Evolutionary conservation across 2,888 invertebrate species (phyloP).

Genomic region (Eristalinus aeneus): DNA sequence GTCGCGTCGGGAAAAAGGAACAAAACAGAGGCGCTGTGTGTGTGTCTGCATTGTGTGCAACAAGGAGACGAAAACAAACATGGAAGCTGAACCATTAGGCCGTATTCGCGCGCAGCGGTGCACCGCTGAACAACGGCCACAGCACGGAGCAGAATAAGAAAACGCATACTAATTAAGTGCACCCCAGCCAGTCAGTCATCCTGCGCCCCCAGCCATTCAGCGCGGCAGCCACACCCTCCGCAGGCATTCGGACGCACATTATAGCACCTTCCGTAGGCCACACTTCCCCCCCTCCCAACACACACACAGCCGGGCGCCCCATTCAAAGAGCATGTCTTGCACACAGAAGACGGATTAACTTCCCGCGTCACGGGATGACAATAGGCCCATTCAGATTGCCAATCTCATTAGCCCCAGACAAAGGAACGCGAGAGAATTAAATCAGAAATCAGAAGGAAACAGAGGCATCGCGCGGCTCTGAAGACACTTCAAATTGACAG

Average conservation of each 20-base stretch:
- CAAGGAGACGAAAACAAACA: conserved; percentile 55
- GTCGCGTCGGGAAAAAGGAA: conserved; percentile 34
- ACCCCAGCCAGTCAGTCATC: neutral
- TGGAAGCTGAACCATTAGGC: conserved; percentile 63
- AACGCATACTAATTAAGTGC: conserved; percentile 68
- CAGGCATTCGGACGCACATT: conserved; percentile 42
- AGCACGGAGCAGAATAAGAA: conserved; percentile 11
- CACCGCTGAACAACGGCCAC: conserved; percentile 18
- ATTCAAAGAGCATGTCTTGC: neutral
- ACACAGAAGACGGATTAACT: conserved; percentile 55
- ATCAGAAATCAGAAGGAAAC: neutral
- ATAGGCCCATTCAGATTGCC: conserved; percentile 48
- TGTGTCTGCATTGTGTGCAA: conserved; percentile 57
- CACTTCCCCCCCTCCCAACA: neutral
- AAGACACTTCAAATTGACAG: conserved; percentile 70
- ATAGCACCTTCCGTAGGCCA: conserved; percentile 45
- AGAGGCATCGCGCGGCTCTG: conserved; percentile 30
- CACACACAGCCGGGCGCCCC: neutral
- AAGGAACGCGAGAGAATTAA: neutral
- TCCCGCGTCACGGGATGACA: conserved; percentile 53
- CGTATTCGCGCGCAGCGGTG: conserved; percentile 41
- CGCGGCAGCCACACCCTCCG: conserved; percentile 62
- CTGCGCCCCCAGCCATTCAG: neutral
- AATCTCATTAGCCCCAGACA: conserved; percentile 60
- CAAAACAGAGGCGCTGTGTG: conserved; percentile 25